Evolutionary conservation across 64 coral and sea anemone genomes (phyloP), one percentile per base, ranked within the genome.

Genomic region (Porites australiensis): DNA sequence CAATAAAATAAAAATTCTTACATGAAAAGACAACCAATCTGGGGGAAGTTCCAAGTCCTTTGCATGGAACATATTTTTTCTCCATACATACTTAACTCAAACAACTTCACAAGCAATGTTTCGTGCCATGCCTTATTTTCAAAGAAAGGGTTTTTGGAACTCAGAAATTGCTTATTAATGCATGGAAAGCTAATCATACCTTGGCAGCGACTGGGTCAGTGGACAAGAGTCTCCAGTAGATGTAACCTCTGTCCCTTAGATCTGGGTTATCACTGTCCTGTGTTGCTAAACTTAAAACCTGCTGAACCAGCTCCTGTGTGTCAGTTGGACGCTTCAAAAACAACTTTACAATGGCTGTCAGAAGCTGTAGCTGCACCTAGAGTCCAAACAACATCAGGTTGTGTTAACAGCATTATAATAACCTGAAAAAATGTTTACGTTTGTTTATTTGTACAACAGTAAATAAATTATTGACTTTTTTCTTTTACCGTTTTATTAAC

Each of bases 231-330:
- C 98, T 86, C 98, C 98, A 99, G 88, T 99, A 99, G 70, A 99
- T 99, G 65, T 99, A 99, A 0, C 98, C 98, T 44, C 98, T 91
- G 88, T 99, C 98, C 47, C 98, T 77, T 10, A 99, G 76, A 46
- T 99, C 98, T 94, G 98, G 98, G 50, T 99, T 99, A 58, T 99
- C 98, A 79, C 94, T 96, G 67, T 99, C 98, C 57, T 99, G 98
- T 47, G 98, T 99, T 0, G 98, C 98, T 74, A 99, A 79, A 75
- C 98, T 99, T 15, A 99, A 71, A 43, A 99, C 98, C 65, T 99
- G 98, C 72, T 99, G 98, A 3, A 99, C 98, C n/a, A 99, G 67
- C 59, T 99, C 94, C 75, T 99, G 98, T 3, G 98, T 99, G 73
- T 99, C 98, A 21, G 98, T 96, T 22, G 98, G 98, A 61, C 98